These are phyloP conservation scores for Clarias batrachus DNA, from an alignment of 2,113 vertebrate genomes.

Conservation along the genomic window DNA sequence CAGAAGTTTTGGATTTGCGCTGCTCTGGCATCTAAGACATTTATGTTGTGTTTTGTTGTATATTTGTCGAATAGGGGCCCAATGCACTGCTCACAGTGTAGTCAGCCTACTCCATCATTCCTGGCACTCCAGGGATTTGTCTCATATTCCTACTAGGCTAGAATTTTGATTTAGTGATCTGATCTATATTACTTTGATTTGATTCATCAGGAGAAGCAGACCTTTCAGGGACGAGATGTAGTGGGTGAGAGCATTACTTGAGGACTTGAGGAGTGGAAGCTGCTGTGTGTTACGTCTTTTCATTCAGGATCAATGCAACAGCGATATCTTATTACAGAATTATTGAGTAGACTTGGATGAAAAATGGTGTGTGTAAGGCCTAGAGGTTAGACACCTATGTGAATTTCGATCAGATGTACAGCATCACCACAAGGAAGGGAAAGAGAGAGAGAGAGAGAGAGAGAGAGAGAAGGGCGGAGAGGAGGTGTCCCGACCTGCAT, in stretches of 20 bases:
- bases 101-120: neutral
- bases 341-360: neutral
- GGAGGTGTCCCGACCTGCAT: constrained; percentile 17
- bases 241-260: neutral
- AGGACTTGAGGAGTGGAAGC: neutral
- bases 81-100: neutral
- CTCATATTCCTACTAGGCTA: neutral
- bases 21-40: neutral
- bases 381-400: constrained; percentile 19
- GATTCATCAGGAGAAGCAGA: neutral
- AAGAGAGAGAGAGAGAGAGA: neutral
- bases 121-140: neutral
- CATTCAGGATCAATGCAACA: neutral
- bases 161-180: neutral
- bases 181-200: neutral
- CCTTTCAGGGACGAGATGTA: neutral
- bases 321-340: neutral
- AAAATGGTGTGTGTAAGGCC: neutral
- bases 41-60: neutral
- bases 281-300: neutral
- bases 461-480: neutral
- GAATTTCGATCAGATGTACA: constrained; percentile 9
- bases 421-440: neutral
- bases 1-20: neutral
- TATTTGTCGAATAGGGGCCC: neutral